Base-by-base conservation (phyloP, 2,797 vertebrate genomes). In the Poecile montanus region DNA sequence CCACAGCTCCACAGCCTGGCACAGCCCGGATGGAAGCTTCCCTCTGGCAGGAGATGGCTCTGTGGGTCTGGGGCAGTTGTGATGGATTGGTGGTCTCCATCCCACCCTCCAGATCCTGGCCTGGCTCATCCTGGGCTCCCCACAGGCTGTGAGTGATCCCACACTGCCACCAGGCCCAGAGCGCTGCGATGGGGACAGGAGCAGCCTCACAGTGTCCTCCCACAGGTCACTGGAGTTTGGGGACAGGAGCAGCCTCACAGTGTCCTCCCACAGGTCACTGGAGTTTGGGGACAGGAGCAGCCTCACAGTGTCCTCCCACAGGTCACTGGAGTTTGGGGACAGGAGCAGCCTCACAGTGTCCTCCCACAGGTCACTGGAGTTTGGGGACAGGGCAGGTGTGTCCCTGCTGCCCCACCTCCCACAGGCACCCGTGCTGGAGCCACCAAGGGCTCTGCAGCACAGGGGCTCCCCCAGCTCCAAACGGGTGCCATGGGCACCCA, bases 91-190 rank as follows among this genome's bases (percentile, higher is more conserved):
- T 27, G 15, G 16, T 29, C 15, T 70, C 62, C 38, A 60, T 19
- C 7, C 12, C 47, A 78, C 4, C 5, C 42, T 75, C 9, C 56
- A 65, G 42, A 23, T 21, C 34, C 48, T 9, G 11, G 25, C 19
- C 51, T 44, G 53, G 57, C 34, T 67, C 34, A 36, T 15, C 6
- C 29, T 4, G 29, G 36, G 27, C 5, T 56, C 57, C 56, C 44
- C 9, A 17, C 7, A 7, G 22, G 45, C 58, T 72, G 42, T 1
- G 4, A 61, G 54, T 0, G 2, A 80, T 29, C 48, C 44, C 40
- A 45, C 6, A 5, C 61, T 48, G 25, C 48, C n/a, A n/a, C 5
- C 5, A 72, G 66, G 8, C 7, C 32, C 42, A 50, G 19, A 20
- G 8, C 1, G 7, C 47, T 4, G 3, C 3, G 2, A 22, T 8